A percentile compares a stretch with the other conserved stretches of the same genome.
phyloP scores from a whole-genome alignment of 2,888 invertebrate genomes.

The Portevinia maculata region DNA sequence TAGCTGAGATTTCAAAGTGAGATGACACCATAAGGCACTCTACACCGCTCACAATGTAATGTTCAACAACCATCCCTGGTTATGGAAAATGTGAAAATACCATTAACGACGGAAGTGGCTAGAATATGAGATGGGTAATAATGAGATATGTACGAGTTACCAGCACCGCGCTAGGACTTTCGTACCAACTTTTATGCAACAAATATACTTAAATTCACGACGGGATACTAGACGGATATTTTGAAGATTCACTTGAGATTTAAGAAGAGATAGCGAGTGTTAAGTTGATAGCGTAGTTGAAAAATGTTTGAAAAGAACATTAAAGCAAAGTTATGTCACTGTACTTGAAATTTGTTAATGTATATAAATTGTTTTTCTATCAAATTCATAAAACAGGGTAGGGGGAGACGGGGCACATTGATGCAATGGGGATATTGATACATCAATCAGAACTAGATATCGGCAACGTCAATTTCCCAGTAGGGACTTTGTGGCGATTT shows the following conservation, averaged over 20 bases:
- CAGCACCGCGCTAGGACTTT: conserved; percentile 20
- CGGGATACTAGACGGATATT: not conserved
- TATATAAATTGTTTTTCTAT: not conserved
- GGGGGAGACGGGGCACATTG: not conserved
- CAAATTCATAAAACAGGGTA: not conserved
- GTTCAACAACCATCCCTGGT: not conserved
- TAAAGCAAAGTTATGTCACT: not conserved
- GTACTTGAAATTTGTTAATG: not conserved
- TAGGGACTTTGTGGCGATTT: too few species aligned
- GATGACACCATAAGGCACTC: conserved; percentile 4
- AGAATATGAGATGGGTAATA: conserved; percentile 57
- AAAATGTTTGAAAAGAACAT: not conserved
- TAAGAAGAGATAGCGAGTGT: conserved; percentile 1
- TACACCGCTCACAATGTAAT: not conserved
- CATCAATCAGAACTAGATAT: too few species aligned
- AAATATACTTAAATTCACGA: not conserved
- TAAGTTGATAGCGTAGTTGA: not conserved
- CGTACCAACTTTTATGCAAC: not conserved
- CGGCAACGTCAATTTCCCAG: too few species aligned
- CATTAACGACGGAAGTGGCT: conserved; percentile 58
- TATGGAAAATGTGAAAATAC: conserved; percentile 58
- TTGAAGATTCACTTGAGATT: not conserved
- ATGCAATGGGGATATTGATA: too few species aligned
- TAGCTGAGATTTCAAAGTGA: conserved; percentile 23
- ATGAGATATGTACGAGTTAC: conserved; percentile 63